Conservation (phyloP, 2,797 vertebrate species). For the Triplophysa yarkandensis region DNA sequence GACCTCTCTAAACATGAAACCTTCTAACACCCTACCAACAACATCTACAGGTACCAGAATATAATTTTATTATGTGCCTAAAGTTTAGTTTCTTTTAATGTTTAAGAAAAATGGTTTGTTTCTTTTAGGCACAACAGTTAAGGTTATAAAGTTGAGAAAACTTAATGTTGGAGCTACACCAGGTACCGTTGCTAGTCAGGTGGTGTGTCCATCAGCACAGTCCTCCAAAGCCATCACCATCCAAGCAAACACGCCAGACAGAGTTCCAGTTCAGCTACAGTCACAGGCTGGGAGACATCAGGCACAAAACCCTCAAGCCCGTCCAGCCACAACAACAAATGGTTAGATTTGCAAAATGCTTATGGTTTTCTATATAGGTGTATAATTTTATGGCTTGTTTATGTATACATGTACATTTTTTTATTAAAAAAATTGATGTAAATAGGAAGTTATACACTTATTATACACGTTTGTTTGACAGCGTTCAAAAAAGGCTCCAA, state of each 20-base stretch:
- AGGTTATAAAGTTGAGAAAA: constrained; percentile 24
- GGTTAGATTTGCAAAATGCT: constrained; percentile 22
- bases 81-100: background rate
- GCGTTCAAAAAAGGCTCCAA: constrained; percentile 34
- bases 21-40: constrained; percentile 25
- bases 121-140: constrained; percentile 9
- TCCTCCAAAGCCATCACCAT: background rate
- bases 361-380: constrained; percentile 4
- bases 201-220: constrained; percentile 1
- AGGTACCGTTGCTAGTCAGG: background rate
- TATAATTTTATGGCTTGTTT: background rate
- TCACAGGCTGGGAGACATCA: constrained; percentile 5
- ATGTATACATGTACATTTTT: background rate
- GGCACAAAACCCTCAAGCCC: background rate
- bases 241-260: background rate
- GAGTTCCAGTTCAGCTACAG: background rate
- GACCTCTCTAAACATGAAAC: constrained; percentile 28
- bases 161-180: constrained; percentile 2
- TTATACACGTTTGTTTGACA: constrained; percentile 53
- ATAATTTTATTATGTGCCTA: background rate
- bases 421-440: background rate
- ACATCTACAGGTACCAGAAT: background rate
- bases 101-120: background rate
- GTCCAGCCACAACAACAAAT: background rate
- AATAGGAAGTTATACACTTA: too few species aligned